Conservation (phyloP, 2,888 invertebrate genomes). For the Synanthedon myopaeformis region DNA sequence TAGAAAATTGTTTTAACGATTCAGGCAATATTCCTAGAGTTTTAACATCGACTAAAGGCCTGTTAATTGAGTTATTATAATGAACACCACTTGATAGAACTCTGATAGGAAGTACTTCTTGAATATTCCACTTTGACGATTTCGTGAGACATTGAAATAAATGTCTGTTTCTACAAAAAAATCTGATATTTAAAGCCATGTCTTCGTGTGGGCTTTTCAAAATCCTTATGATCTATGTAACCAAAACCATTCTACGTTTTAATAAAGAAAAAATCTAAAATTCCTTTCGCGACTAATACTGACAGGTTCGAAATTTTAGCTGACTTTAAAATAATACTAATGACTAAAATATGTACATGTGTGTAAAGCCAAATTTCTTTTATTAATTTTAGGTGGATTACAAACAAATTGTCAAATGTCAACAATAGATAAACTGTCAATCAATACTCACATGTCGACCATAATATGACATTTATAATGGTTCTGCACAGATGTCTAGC, state of each 20-base stretch:
- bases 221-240: neutral
- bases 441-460: too few species aligned
- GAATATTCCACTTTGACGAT: constrained; percentile 40
- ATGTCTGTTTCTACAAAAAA: constrained; percentile 34
- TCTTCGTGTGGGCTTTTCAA: constrained; percentile 3
- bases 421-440: too few species aligned
- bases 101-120: constrained; percentile 28
- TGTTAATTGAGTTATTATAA: constrained; percentile 19
- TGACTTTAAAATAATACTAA: too few species aligned
- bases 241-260: neutral
- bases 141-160: constrained; percentile 34
- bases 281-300: too few species aligned
- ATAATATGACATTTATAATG: too few species aligned
- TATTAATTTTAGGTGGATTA: too few species aligned
- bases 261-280: too few species aligned
- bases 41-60: constrained; percentile 17
- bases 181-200: constrained; percentile 48
- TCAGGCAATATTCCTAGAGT: constrained; percentile 14
- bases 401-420: too few species aligned
- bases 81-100: constrained; percentile 32
- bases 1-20: constrained; percentile 13
- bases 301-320: too few species aligned
- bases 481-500: too few species aligned
- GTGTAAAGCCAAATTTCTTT: too few species aligned
- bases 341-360: too few species aligned